Conservation (phyloP, 2,888 invertebrate genomes). For the Mythimna impura region DNA sequence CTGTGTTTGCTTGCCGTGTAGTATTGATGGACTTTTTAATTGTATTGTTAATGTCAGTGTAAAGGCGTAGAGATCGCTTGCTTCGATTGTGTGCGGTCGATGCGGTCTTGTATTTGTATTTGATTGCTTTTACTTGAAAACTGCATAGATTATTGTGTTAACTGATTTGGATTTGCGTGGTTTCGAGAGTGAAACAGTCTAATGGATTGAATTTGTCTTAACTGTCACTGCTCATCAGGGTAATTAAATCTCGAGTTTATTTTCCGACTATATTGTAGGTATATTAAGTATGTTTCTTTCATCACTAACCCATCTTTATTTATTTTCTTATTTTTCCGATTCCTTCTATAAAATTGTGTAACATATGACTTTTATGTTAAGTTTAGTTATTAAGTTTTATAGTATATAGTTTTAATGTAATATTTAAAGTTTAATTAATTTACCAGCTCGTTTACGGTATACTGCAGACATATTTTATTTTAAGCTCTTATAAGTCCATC, state of each 20-base stretch:
- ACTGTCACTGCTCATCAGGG: neutral
- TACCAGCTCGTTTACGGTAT: no score
- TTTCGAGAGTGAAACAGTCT: conserved; percentile 21
- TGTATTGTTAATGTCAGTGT: conserved; percentile 88
- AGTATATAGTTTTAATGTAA: no score
- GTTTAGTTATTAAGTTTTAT: no score
- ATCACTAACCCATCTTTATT: no score
- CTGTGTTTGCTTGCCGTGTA: conserved; percentile 54
- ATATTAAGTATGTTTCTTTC: no score
- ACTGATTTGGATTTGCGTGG: conserved; percentile 47
- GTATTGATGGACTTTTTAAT: conserved; percentile 87
- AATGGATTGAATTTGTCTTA: conserved; percentile 4
- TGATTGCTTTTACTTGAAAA: conserved; percentile 69
- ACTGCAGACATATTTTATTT: no score
- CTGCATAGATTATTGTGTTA: conserved; percentile 59
- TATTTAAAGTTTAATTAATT: no score
- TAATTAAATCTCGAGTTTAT: neutral
- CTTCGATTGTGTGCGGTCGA: conserved; percentile 86
- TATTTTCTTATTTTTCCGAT: no score
- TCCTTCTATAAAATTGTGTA: no score
- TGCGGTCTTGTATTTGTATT: conserved; percentile 75
- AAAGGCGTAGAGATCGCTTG: conserved; percentile 90
- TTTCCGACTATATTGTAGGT: neutral
- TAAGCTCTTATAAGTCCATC: no score
- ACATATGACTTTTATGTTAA: no score